These are phyloP conservation scores for Dorcus hopei DNA, from an alignment of 2,888 invertebrate species.

Conservation along the genomic window DNA sequence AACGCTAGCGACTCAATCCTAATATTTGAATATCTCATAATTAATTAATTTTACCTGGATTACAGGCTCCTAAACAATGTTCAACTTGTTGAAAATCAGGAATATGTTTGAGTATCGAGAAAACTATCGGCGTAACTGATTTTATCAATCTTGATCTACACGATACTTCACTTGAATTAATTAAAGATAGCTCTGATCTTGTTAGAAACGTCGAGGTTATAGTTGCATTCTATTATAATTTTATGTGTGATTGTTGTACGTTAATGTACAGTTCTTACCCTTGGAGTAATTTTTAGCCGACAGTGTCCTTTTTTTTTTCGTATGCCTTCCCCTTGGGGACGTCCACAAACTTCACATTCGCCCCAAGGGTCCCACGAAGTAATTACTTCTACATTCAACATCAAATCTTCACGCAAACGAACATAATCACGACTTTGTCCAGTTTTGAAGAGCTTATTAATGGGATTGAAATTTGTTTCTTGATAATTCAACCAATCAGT, in stretches of 20 bases:
- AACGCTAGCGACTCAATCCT: not conserved
- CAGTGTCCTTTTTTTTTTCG: slow-evolving; percentile 52
- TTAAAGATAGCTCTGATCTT: slow-evolving; percentile 13
- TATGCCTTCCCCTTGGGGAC: slow-evolving; percentile 45
- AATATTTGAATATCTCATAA: not conserved
- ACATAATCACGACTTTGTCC: slow-evolving; percentile 48
- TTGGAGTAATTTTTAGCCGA: slow-evolving; percentile 46
- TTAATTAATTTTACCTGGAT: slow-evolving; percentile 34
- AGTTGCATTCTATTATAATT: too few relatives aligned
- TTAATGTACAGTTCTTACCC: not conserved
- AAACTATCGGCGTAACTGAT: slow-evolving; percentile 49
- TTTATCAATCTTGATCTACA: slow-evolving; percentile 51
- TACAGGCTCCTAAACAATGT: slow-evolving; percentile 45
- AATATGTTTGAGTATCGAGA: slow-evolving; percentile 49
- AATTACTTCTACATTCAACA: slow-evolving; percentile 49
- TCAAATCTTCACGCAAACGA: slow-evolving; percentile 45
- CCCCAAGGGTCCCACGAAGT: slow-evolving; percentile 57
- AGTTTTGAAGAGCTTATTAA: slow-evolving; percentile 49
- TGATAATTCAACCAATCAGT: slow-evolving; percentile 54
- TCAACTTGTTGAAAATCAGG: slow-evolving; percentile 52
- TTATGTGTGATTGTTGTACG: not conserved
- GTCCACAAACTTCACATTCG: slow-evolving; percentile 52
- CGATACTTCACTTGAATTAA: slow-evolving; percentile 42
- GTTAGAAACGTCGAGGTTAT: too few relatives aligned
- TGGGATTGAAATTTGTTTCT: slow-evolving; percentile 47